A percentile compares a stretch with the other conserved stretches of the same genome.
Evolutionary conservation across 2,888 invertebrate species (phyloP).

Genomic region (Baronia brevicornis): DNA sequence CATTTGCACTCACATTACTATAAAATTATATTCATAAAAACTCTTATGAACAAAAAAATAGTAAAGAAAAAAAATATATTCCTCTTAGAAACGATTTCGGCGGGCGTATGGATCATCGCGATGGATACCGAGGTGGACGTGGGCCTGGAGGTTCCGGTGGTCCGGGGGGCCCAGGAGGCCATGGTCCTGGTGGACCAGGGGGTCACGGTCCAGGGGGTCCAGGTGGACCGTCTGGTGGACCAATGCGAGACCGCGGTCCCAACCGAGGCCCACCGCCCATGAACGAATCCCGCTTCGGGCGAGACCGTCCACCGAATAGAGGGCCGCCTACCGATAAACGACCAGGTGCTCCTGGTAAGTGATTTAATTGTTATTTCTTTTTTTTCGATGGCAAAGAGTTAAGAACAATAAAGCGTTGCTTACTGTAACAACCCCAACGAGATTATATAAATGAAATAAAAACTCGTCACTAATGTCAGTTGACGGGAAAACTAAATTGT

Average conservation of each 20-base stretch:
- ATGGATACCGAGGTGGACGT: constrained; percentile 27
- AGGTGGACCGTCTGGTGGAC: constrained; percentile 11
- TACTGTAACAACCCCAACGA: no score
- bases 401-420: no score
- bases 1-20: no score
- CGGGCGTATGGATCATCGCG: constrained; percentile 16
- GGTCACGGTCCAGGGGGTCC: constrained; percentile 14
- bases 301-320: constrained; percentile 19
- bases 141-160: constrained; percentile 27
- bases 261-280: constrained; percentile 17
- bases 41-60: no score
- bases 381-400: no score
- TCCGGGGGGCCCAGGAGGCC: constrained; percentile 25
- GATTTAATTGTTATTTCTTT: neutral
- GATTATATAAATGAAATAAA: no score
- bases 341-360: constrained; percentile 20
- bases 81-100: constrained; percentile 4
- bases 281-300: constrained; percentile 21
- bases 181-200: constrained; percentile 16
- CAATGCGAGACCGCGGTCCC: constrained; percentile 19
- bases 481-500: no score
- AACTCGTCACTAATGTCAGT: no score
- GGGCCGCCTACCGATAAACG: constrained; percentile 16
- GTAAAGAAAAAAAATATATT: no score
- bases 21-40: no score